Percentiles rank a stretch among this genome's conserved stretches.
Conservation (phyloP, 2,797 vertebrate genomes). For the Furcifer pardalis region DNA sequence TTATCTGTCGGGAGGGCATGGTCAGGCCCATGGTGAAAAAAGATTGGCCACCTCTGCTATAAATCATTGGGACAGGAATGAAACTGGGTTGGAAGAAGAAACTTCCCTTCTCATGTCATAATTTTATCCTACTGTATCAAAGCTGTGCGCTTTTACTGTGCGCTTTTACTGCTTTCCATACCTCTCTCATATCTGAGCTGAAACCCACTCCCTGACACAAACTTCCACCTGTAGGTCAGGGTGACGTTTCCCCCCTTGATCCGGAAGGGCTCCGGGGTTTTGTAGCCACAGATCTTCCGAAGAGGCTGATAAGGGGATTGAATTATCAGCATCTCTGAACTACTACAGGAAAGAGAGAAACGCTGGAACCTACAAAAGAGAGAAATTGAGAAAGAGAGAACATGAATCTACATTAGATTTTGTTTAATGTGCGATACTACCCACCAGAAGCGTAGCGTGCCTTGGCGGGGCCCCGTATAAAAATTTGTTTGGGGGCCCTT, state of each 20-base stretch:
- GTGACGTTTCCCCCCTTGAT: constrained; percentile 85
- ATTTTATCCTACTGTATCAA: neutral
- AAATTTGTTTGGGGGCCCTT: too few species aligned
- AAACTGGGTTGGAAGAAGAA: constrained; percentile 49
- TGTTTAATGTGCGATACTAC: neutral
- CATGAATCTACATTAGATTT: too few species aligned
- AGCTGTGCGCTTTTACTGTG: too few species aligned
- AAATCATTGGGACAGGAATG: neutral
- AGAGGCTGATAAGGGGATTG: constrained; percentile 73
- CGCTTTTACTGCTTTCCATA: neutral
- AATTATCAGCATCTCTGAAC: constrained; percentile 80
- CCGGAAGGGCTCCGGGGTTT: constrained; percentile 79
- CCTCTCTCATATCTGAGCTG: constrained; percentile 28
- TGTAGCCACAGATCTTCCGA: constrained; percentile 79
- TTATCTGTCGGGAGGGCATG: too few species aligned
- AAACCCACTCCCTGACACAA: constrained; percentile 6
- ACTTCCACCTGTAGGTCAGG: constrained; percentile 81
- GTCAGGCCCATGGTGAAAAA: too few species aligned
- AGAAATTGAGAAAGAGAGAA: neutral
- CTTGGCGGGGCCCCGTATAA: too few species aligned
- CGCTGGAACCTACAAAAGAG: constrained; percentile 79
- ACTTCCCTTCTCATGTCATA: constrained; percentile 33
- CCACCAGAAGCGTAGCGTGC: too few species aligned
- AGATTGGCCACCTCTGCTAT: too few species aligned
- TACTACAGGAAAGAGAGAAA: constrained; percentile 79